These are phyloP conservation scores for Hartigia nigra DNA, from an alignment of 2,888 invertebrate genomes.

Conservation along the genomic window DNA sequence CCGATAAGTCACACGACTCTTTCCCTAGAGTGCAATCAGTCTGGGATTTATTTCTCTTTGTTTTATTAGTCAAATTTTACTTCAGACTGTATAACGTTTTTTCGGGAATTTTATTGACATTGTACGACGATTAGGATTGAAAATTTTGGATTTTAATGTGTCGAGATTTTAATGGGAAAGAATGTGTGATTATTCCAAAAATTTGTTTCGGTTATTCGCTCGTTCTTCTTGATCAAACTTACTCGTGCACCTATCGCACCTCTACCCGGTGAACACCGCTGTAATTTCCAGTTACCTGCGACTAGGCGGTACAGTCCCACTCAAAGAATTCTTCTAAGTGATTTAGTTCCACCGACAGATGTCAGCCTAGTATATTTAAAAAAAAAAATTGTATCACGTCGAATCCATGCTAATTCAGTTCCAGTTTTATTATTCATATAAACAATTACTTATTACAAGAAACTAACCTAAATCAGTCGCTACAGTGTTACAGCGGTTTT, in stretches of 20 bases:
- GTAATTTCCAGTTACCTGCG: slow-evolving; percentile 49
- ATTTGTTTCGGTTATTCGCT: not conserved
- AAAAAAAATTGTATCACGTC: not conserved
- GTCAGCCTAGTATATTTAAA: not conserved
- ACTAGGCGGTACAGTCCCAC: slow-evolving; percentile 44
- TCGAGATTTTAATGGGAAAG: not conserved
- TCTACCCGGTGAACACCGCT: slow-evolving; percentile 40
- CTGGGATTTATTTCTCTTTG: not conserved
- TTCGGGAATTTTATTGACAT: not conserved
- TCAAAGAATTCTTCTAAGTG: slow-evolving; percentile 21
- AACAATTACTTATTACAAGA: too few relatives aligned
- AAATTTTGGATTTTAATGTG: not conserved
- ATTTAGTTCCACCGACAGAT: slow-evolving; percentile 38
- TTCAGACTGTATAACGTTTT: too few relatives aligned
- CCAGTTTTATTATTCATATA: too few relatives aligned
- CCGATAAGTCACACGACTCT: not conserved
- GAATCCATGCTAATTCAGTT: not conserved
- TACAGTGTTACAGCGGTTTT: too few relatives aligned
- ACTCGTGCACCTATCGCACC: slow-evolving; percentile 44
- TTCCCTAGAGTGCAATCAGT: not conserved
- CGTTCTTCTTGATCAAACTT: not conserved
- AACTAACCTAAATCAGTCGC: too few relatives aligned
- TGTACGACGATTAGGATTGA: not conserved
- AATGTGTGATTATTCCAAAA: not conserved
- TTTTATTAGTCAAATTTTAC: not conserved